Evolutionary conservation across 1,140 invertebrate genomes (phyloP).

Genomic region (Dreissena rostriformis): DNA sequence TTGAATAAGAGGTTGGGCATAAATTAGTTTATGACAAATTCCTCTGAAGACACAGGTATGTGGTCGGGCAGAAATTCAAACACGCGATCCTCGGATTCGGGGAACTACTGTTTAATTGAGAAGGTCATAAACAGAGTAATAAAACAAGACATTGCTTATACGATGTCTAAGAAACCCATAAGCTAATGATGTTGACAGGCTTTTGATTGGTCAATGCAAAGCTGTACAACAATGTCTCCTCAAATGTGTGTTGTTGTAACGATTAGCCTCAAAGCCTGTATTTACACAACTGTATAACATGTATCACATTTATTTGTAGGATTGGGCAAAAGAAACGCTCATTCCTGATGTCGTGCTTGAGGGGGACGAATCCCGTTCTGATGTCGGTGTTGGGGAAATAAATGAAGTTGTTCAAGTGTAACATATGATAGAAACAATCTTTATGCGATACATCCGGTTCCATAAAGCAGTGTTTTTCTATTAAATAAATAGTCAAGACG

Average conservation of each 20-base stretch:
- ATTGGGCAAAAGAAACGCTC: conserved; percentile 29
- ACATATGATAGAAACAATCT: neutral
- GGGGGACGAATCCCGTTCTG: neutral
- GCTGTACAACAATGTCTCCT: neutral
- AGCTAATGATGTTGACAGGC: neutral
- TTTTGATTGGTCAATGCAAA: neutral
- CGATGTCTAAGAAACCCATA: no score
- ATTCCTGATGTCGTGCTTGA: no score
- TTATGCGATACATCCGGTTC: no score
- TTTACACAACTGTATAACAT: neutral
- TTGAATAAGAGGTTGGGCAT: neutral
- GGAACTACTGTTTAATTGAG: no score
- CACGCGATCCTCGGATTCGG: no score
- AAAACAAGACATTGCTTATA: no score
- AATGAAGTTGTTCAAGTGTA: neutral
- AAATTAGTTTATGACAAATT: no score
- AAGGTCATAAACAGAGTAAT: no score
- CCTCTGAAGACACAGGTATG: no score
- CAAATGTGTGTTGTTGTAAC: neutral
- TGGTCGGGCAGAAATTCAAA: no score
- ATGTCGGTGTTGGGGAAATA: neutral
- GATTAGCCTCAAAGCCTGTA: neutral
- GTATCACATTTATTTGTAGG: conserved; percentile 13
- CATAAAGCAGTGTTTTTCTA: no score
- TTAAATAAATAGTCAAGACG: no score